Base-by-base conservation (phyloP, 2,113 vertebrate species). In the Seriola aureovittata region DNA sequence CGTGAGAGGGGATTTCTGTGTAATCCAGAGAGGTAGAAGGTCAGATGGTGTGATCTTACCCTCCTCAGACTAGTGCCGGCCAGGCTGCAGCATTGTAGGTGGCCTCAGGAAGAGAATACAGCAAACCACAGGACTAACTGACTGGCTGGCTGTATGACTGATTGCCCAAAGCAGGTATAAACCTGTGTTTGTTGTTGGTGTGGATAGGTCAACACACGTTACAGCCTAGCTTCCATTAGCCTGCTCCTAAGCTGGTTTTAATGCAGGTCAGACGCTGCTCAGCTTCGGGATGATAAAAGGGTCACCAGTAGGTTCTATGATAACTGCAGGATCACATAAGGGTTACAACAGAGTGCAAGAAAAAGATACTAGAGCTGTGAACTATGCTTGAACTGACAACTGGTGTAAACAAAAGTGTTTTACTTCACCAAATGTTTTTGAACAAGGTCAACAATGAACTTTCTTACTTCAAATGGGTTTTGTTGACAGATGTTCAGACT, bases 1-100 rank as follows among this genome's bases (percentile, higher is more conserved):
- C 17, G 14, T 34, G 76, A 81, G 69, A 62, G 55, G 36, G 75
- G 78, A 77, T 86, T 66, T 86, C 48, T 67, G 71, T 69, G 38
- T 85, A 80, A 84, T 85, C 81, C 84, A 57, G 19, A 75, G 74
- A 81, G 76, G 81, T 77, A 75, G 65, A 81, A 78, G 90, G 82
- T 88, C 86, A 92, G 50, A 79, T 58, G 57, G 76, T 66, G 40
- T 64, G 73, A 88, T 85, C 68, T 71, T 32, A 34, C 80, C 81
- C 80, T 80, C 66, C 67, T 69, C 66, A 78, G 63, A 71, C 68
- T 75, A 66, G 59, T 75, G 85, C 50, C 21, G 60, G 63, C 9
- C 48, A 8, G 67, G 57, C 78, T 34, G 67, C 59, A 68, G 71
- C 63, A 0, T 54, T 32, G 72, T 92, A 86, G 82, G 91, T 91